Percentiles rank a stretch among this genome's conserved stretches.
These are phyloP conservation scores for Cephus nigrinus DNA, from an alignment of 2,888 invertebrate genomes.

Conservation along the genomic window DNA sequence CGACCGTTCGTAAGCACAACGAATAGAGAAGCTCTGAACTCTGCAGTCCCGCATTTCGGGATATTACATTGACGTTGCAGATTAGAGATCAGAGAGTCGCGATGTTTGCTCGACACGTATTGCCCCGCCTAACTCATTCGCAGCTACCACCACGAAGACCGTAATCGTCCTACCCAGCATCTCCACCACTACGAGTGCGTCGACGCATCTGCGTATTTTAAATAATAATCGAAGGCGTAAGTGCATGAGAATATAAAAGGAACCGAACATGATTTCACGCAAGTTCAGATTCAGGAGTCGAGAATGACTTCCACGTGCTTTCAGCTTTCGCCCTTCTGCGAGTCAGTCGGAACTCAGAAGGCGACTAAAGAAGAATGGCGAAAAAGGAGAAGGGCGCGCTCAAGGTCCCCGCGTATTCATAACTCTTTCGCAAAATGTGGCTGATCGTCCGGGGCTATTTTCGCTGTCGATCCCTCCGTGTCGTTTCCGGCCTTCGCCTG, in stretches of 20 bases:
- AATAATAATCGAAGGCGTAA: constrained; percentile 50
- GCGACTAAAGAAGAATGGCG: too few relatives aligned
- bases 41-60: constrained; percentile 13
- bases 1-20: too few relatives aligned
- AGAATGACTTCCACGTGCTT: background rate
- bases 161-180: constrained; percentile 30
- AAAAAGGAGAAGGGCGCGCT: background rate
- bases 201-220: constrained; percentile 46
- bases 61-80: constrained; percentile 63
- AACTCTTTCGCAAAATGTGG: constrained; percentile 46
- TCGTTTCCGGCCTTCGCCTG: constrained; percentile 32
- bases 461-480: constrained; percentile 4
- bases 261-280: background rate
- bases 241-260: background rate
- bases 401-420: constrained; percentile 31
- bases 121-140: constrained; percentile 27
- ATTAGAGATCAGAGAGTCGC: constrained; percentile 42
- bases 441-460: constrained; percentile 36
- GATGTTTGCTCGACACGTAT: constrained; percentile 59
- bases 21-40: background rate
- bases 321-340: background rate
- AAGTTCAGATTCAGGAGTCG: background rate
- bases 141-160: constrained; percentile 20
- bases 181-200: background rate
- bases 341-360: background rate